These are phyloP conservation scores for Rhynchophorus ferrugineus DNA, from an alignment of 1,140 invertebrate genomes.

Conservation along the genomic window DNA sequence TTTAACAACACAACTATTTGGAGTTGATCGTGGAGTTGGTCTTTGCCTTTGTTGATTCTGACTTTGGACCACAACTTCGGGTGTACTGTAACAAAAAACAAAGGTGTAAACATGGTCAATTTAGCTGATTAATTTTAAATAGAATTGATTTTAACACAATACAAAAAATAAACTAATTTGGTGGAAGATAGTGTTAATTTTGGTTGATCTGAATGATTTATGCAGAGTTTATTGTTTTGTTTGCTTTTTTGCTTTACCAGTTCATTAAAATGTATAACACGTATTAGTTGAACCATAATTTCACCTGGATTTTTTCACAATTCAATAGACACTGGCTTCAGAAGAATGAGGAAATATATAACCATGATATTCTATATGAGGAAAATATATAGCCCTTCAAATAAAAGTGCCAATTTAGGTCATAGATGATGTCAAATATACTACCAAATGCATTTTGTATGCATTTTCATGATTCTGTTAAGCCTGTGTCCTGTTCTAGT, in stretches of 20 bases:
- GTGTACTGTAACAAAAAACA: conserved; percentile 24
- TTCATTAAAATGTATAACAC: background rate
- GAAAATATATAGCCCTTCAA: too few relatives aligned
- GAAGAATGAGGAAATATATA: too few relatives aligned
- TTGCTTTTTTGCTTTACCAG: background rate
- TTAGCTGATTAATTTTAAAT: background rate
- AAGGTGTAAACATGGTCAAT: background rate
- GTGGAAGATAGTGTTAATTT: background rate
- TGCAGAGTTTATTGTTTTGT: background rate
- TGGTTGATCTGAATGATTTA: background rate
- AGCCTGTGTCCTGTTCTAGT: too few relatives aligned
- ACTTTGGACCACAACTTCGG: conserved; percentile 23
- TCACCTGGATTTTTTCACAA: too few relatives aligned
- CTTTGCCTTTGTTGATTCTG: conserved; percentile 22
- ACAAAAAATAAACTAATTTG: background rate
- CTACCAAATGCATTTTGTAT: too few relatives aligned
- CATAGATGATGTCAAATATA: too few relatives aligned
- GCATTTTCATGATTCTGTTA: too few relatives aligned
- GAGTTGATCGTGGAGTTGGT: conserved; percentile 29
- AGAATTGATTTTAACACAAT: background rate
- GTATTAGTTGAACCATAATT: too few relatives aligned
- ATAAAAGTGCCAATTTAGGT: too few relatives aligned
- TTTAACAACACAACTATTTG: conserved; percentile 29
- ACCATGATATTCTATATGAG: too few relatives aligned
- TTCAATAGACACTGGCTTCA: too few relatives aligned